These are phyloP conservation scores for Oscarella lobularis DNA, from an alignment of 37 sponge, comb jelly and placozoan species.

Conservation along the genomic window DNA sequence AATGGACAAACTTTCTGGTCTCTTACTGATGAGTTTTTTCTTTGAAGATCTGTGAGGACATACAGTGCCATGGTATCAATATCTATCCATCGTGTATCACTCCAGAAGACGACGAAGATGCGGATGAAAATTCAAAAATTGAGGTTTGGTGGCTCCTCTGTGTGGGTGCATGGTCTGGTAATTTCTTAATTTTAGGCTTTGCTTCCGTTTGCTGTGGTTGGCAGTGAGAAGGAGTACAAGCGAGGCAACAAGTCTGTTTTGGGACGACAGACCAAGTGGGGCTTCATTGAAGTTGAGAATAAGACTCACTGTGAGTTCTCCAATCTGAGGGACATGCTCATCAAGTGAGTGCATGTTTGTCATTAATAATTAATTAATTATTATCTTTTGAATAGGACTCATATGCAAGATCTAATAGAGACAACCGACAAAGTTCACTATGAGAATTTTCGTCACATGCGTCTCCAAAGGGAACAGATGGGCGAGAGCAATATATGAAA, in stretches of 20 bases:
- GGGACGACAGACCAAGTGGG: slow-evolving; percentile 94
- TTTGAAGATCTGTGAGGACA: slow-evolving; percentile 72
- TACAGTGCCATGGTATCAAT: slow-evolving; percentile 56
- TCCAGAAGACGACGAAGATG: slow-evolving; percentile 88
- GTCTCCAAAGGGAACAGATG: slow-evolving; percentile 8
- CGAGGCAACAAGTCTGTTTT: slow-evolving; percentile 68
- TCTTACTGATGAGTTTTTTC: too few relatives aligned
- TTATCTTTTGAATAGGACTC: slow-evolving; percentile 40
- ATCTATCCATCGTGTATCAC: slow-evolving; percentile 77
- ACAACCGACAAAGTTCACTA: slow-evolving; percentile 96
- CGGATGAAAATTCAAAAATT: slow-evolving; percentile 34
- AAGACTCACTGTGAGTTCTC: slow-evolving; percentile 90
- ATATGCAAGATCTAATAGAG: slow-evolving; percentile 95
- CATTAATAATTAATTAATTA: not conserved
- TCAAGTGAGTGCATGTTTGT: slow-evolving; percentile 46
- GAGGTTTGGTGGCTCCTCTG: not conserved
- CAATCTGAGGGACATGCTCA: slow-evolving; percentile 93
- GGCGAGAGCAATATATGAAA: slow-evolving; percentile 61
- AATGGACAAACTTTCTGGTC: not conserved
- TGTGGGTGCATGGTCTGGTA: not conserved
- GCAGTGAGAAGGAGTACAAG: slow-evolving; percentile 59
- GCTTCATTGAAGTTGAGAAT: slow-evolving; percentile 95
- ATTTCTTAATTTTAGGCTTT: slow-evolving; percentile 33
- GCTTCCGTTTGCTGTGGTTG: slow-evolving; percentile 93
- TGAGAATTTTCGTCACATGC: slow-evolving; percentile 73